Base-by-base conservation (phyloP, 2,113 vertebrate genomes). In the Sylvicapra grimmia region DNA sequence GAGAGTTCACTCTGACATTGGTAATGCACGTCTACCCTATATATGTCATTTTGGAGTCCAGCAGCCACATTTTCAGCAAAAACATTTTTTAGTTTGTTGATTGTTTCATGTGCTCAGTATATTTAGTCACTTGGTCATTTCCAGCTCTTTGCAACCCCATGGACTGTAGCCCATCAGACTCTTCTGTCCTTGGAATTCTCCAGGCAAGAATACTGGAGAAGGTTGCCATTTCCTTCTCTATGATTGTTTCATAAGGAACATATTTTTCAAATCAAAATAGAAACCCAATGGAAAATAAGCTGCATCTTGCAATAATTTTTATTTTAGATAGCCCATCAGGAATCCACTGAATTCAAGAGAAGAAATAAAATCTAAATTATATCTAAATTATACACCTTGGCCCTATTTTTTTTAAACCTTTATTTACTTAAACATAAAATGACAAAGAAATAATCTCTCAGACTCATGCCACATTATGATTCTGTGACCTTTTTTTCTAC, bases 261-360 rank as follows among this genome's bases (percentile, higher is more conserved):
- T 3, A 33, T 75, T 68, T 97, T 86, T 85, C 36, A 90, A 93
- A 58, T 63, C 49, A 86, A 44, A 72, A 36, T 51, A 89, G 51
- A 87, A 86, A 77, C 51, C 23, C 7, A 94, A 2, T 40, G 44
- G 44, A 3, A 49, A 47, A 77, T 63, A 68, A 53, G 19, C 14
- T 72, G 12, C 56, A 65, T 90, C 58, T 86, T 84, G 23, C 2
- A 49, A 77, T 27, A 59, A 56, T 44, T 86, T 75, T 94, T 80
- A 16, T 88, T 89, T 91, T 63, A 86, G 61, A 40, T 80, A 82
- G 89, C 31, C 0, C 79, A 7, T 11, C 40, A 53, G 33, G 29
- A 92, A 65, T 91, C 12, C 19, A 77, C 80, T 3, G 53, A 23
- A 18, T 91, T 68, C 23, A 56, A 25, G 4, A 86, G 54, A 95